These are phyloP conservation scores for Grammomys dolichurus DNA, from an alignment of 2,113 vertebrate genomes.

Conservation along the genomic window DNA sequence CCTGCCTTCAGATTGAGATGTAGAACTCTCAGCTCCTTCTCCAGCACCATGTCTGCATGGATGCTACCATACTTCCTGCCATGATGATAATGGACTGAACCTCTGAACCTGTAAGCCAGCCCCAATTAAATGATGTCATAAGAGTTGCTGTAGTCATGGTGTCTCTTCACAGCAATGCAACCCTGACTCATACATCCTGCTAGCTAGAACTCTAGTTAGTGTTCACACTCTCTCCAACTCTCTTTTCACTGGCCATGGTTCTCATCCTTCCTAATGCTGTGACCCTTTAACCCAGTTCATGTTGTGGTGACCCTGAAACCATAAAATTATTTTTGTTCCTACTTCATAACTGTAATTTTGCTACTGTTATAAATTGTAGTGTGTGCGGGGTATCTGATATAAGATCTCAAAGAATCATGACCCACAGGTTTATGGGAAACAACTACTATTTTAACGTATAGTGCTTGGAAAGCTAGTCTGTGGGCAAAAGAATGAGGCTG, in stretches of 20 bases:
- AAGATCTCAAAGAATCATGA: background rate
- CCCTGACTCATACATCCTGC: background rate
- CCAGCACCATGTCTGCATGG: too few species aligned
- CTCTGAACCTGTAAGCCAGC: too few species aligned
- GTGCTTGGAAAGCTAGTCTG: background rate
- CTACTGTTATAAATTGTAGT: background rate
- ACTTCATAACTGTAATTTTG: background rate
- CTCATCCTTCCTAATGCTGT: background rate
- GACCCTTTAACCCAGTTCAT: background rate
- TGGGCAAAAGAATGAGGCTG: background rate
- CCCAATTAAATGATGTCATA: too few species aligned
- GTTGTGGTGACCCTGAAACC: background rate
- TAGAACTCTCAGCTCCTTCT: too few species aligned
- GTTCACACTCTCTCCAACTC: background rate
- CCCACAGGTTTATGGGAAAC: background rate
- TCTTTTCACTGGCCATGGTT: background rate
- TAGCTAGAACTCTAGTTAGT: background rate
- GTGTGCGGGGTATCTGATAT: background rate
- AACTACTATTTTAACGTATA: too few species aligned
- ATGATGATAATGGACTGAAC: too few species aligned
- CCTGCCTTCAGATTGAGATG: too few species aligned
- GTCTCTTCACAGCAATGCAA: too few species aligned
- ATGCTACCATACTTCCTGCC: too few species aligned
- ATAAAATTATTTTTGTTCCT: background rate
- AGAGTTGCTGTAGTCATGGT: too few species aligned